Conservation (phyloP, 2,888 invertebrate species). For the Strigamia crassipes region DNA sequence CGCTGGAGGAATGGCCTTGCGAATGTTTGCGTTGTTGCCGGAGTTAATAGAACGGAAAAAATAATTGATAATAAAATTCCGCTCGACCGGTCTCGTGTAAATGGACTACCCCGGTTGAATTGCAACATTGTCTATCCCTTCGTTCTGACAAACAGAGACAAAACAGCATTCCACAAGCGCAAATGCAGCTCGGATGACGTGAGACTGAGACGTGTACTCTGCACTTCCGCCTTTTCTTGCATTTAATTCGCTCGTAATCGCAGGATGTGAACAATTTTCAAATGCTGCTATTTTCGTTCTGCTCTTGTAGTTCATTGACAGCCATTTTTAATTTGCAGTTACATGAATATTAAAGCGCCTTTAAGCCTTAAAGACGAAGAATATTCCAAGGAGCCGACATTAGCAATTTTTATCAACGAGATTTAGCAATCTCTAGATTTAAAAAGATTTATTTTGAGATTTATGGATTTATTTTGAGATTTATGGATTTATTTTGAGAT, state of each 20-base stretch:
- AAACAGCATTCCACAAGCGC: neutral
- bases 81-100: neutral
- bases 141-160: neutral
- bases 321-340: conserved; percentile 2
- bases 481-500: neutral
- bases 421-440: no score
- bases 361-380: neutral
- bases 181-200: neutral
- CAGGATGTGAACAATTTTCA: conserved; percentile 41
- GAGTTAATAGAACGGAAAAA: neutral
- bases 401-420: no score
- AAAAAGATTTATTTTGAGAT: no score
- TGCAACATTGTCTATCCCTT: conserved; percentile 1
- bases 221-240: neutral
- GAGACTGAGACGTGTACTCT: neutral
- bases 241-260: conserved; percentile 1
- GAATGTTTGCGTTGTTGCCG: neutral
- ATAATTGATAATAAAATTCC: neutral
- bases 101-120: neutral
- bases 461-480: neutral
- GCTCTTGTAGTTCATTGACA: conserved; percentile 7
- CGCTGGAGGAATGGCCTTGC: neutral
- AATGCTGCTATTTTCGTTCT: conserved; percentile 28
- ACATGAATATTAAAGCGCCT: neutral
- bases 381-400: no score